Evolutionary conservation across 2,113 vertebrate genomes (phyloP), one percentile per base, ranked within the genome.

Genomic region (Myodes glareolus): DNA sequence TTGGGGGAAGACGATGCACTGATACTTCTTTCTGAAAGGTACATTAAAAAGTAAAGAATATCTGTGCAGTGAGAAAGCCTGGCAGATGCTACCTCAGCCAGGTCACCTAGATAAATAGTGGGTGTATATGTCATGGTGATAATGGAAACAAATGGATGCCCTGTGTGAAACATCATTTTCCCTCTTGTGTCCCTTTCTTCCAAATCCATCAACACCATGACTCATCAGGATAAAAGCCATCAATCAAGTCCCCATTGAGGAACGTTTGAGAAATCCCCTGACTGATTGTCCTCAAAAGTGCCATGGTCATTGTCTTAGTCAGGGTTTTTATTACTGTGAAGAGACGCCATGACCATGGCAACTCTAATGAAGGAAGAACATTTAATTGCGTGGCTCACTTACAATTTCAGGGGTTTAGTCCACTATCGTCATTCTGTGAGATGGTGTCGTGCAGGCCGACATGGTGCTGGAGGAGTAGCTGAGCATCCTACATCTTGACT

Each of bases 1-100:
- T 72, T n/a, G 47, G 45, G 39, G 27, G 11, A 7, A 1, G 33
- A 17, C 0, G 31, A 7, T 63, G 12, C n/a, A 0, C 2, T 3
- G n/a, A 19, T 16, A 61, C 42, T 63, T 63, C 27, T 33, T 88
- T 65, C 31, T 67, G 33, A 70, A 52, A 25, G 85, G 21, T n/a
- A 45, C 52, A 31, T 7, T 77, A 55, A 58, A n/a, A 90, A 25
- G 68, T 72, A 8, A 8, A 39, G 16, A 55, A 23, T 31, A 13
- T 29, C 58, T 55, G 31, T 70, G 4, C 3, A 27, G 61, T 13
- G 55, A 42, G 91, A 52, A 82, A 61, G 45, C 17, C 21, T 33
- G 17, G 23, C 72, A 10, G 7, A 27, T 3, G 2, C 2, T 3
- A 7, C 42, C 84, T 50, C 8, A 50, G 25, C 13, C 82, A 27